A percentile compares a stretch with the other conserved stretches of the same genome.
phyloP scores from a whole-genome alignment of 2,888 invertebrate genomes.

The Brassicogethes aeneus region DNA sequence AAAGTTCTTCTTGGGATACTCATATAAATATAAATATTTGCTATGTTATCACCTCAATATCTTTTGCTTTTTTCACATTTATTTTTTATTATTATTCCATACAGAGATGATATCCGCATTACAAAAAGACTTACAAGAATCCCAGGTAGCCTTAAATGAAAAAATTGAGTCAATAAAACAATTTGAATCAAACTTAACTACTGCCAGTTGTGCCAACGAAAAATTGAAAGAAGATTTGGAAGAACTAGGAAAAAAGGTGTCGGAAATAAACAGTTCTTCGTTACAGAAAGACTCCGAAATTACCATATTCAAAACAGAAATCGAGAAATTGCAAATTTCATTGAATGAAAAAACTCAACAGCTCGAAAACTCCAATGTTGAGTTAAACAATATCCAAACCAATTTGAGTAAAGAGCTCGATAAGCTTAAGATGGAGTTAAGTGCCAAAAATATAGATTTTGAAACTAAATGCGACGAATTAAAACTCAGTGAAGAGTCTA shows the following conservation, averaged over 20 bases:
- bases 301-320: conserved; percentile 9
- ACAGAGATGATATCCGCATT: conserved; percentile 22
- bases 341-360: conserved; percentile 3
- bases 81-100: conserved; percentile 3
- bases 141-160: conserved; percentile 22
- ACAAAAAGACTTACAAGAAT: conserved; percentile 26
- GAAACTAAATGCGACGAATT: conserved; percentile 28
- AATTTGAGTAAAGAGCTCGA: conserved; percentile 29
- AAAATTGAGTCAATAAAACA: conserved; percentile 14
- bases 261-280: neutral
- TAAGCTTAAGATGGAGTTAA: conserved; percentile 38
- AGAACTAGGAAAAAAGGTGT: conserved; percentile 5
- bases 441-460: conserved; percentile 47
- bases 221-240: conserved; percentile 5
- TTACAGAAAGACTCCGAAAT: conserved; percentile 2
- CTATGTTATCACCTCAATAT: no score
- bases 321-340: conserved; percentile 9
- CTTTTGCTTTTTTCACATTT: neutral
- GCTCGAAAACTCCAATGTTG: conserved; percentile 9
- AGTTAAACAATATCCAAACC: conserved; percentile 25
- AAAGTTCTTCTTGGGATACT: no score
- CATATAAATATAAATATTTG: no score
- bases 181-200: neutral
- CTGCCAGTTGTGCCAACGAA: neutral
- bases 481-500: conserved; percentile 26